Evolutionary conservation across 37 sponge, comb jelly and placozoan species (phyloP).

Genomic region (Hormiphora californensis): DNA sequence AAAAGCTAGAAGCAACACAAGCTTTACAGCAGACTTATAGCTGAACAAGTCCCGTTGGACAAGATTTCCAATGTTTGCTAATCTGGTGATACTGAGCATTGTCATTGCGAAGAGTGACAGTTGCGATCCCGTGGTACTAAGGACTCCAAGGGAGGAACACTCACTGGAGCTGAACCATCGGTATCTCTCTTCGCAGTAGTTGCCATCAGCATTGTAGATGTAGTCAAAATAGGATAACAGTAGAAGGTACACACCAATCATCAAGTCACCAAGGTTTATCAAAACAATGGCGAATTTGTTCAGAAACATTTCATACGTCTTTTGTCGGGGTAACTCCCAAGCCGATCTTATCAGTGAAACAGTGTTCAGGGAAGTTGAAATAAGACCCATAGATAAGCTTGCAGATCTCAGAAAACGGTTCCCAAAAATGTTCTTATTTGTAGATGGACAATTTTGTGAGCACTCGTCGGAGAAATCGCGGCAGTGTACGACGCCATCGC

Average conservation of each 20-base stretch:
- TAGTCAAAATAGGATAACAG: not conserved
- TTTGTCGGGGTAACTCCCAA: not conserved
- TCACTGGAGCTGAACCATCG: not conserved
- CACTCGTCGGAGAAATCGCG: constrained; percentile 7
- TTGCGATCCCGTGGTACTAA: not conserved
- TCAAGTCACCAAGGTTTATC: not conserved
- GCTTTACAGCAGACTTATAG: too few relatives aligned
- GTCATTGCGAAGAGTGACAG: not conserved
- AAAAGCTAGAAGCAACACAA: not conserved
- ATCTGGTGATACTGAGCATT: not conserved
- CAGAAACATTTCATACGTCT: not conserved
- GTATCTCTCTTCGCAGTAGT: not conserved
- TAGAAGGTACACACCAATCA: not conserved
- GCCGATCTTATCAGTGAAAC: not conserved
- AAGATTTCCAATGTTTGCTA: not conserved
- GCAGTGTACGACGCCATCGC: not conserved
- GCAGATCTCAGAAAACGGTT: not conserved
- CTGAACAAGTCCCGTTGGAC: too few relatives aligned
- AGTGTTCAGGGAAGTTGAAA: not conserved
- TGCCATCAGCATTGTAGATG: not conserved
- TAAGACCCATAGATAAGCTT: not conserved
- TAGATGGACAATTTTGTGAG: too few relatives aligned
- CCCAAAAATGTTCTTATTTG: not conserved
- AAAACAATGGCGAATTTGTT: not conserved
- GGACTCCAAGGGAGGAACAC: not conserved